Base-by-base conservation (phyloP, 92 coral and sea anemone species). In the Epizoanthus rinbou region DNA sequence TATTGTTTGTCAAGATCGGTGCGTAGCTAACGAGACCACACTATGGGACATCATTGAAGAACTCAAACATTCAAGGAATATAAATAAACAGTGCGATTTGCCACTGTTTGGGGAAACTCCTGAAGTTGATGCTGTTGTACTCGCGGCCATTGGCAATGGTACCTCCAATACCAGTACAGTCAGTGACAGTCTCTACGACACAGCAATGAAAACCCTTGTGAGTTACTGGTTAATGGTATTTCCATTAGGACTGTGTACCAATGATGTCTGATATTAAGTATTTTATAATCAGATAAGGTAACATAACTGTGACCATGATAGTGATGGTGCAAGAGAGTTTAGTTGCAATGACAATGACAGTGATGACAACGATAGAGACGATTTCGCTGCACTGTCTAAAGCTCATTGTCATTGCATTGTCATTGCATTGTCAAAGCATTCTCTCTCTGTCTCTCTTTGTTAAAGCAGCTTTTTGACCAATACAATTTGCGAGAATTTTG, bases 71-170 rank as follows among this genome's bases (percentile, higher is more conserved):
- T 11, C 31, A 3, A 15, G 58, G 25, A 33, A 24, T 43, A 54
- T 14, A 57, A 56, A 17, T 14, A 75, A 19, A 14, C 33, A 54
- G 17, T 90, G 94, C 76, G 86, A 86, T 39, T 79, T 88, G 25
- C 81, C 97, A 19, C 69, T 93, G 28, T 87, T 89, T 62, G 97
- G 97, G 52, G 97, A 88, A 85, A 83, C 97, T 23, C 97, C 92
- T 16, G 94, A 90, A 57, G 78, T 91, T 25, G 97, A 93, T 64
- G 57, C 0, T 5, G 81, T 86, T n/a, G 87, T 90, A 8, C 75
- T 39, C 15, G 78, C 85, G 37, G 75, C 86, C 5, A 33, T 88
- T 16, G 60, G 73, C 25, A 88, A 84, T 47, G 85, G 69, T 23
- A 76, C 81, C 8, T 16, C 85, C 5, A 87, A 68, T 58, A 63